These are phyloP conservation scores for Coenobita brevimanus DNA, from an alignment of 1,140 invertebrate species.

Conservation along the genomic window DNA sequence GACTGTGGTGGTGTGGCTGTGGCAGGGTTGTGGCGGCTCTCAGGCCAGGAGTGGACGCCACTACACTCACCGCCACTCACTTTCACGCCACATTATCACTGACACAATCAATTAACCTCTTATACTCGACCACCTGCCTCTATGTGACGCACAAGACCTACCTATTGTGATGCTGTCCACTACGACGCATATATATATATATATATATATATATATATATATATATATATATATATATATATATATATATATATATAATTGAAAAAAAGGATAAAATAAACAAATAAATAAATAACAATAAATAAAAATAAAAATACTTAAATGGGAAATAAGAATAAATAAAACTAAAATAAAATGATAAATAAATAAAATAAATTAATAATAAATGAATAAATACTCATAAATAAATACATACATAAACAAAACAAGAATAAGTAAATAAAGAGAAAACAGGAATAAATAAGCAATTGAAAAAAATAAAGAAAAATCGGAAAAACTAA, in stretches of 20 bases:
- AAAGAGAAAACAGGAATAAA: neutral
- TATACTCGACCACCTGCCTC: too few species aligned
- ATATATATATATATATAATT: conserved; percentile 27
- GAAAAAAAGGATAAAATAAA: neutral
- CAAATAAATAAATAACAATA: neutral
- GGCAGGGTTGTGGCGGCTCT: too few species aligned
- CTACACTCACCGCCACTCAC: too few species aligned
- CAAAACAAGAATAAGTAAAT: too few species aligned
- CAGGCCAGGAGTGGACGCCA: too few species aligned
- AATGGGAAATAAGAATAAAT: neutral
- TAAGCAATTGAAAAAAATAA: neutral
- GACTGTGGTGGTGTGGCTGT: too few species aligned
- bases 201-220: neutral
- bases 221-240: conserved; percentile 27
- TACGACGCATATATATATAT: conserved; percentile 16
- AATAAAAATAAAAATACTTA: neutral
- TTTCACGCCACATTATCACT: too few species aligned
- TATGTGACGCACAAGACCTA: too few species aligned
- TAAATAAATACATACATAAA: conserved; percentile 6
- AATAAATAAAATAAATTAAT: neutral
- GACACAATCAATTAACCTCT: too few species aligned
- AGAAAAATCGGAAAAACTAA: neutral
- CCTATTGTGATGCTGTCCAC: too few species aligned
- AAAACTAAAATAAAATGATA: neutral
- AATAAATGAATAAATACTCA: neutral